These are phyloP conservation scores for Denticeps clupeoides DNA, from an alignment of 2,797 vertebrate species.

Conservation along the genomic window DNA sequence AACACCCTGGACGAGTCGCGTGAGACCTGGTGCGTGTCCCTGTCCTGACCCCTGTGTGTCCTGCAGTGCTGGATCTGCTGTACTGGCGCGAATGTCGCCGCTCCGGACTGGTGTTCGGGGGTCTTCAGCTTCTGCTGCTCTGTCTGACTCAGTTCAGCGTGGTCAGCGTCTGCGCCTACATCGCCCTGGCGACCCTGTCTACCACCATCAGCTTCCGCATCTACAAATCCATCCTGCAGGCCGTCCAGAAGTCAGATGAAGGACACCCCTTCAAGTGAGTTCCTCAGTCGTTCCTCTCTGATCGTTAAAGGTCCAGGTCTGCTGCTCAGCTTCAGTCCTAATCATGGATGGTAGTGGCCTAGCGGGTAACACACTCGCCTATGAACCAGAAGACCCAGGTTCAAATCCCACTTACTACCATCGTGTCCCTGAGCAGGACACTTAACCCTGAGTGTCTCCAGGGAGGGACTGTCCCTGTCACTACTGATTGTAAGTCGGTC, in stretches of 20 bases:
- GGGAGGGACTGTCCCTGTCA: no score
- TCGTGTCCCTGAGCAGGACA: no score
- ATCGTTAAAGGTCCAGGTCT: neutral
- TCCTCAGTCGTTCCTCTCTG: neutral
- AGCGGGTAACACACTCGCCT: no score
- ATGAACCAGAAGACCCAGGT: no score
- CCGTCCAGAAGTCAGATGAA: slow-evolving; percentile 96
- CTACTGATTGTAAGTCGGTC: no score
- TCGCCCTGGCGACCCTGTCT: slow-evolving; percentile 87
- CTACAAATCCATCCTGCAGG: slow-evolving; percentile 97
- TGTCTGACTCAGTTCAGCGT: slow-evolving; percentile 98
- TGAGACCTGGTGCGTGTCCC: neutral
- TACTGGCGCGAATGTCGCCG: slow-evolving; percentile 97
- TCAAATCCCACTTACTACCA: no score
- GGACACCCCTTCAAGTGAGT: slow-evolving; percentile 98
- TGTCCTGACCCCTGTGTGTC: neutral
- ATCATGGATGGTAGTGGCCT: no score
- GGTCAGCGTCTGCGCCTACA: slow-evolving; percentile 90
- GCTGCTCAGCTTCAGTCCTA: neutral
- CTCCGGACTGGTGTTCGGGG: slow-evolving; percentile 86
- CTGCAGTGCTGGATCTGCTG: slow-evolving; percentile 84
- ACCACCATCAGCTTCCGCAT: slow-evolving; percentile 98
- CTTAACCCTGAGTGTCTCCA: no score
- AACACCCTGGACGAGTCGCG: no score
- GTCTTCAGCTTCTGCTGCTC: slow-evolving; percentile 88